A percentile compares a stretch with the other conserved stretches of the same genome.
Evolutionary conservation across 2,113 vertebrate species (phyloP).

Genomic region (Lanius collurio): DNA sequence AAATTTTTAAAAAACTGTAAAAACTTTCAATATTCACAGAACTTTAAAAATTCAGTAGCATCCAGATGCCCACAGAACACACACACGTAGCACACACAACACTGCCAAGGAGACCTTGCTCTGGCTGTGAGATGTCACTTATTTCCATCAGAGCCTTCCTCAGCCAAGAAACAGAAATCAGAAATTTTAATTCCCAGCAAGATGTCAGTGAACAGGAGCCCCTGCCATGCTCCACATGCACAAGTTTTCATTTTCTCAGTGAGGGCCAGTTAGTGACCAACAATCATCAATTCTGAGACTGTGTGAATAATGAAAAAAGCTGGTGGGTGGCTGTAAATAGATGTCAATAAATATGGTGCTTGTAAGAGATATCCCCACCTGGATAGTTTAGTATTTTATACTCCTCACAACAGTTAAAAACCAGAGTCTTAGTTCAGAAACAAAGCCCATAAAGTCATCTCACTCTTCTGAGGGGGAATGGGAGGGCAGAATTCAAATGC

Average conservation of each 20-base stretch:
- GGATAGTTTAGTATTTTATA: background rate
- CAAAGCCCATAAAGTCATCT: background rate
- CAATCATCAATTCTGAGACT: background rate
- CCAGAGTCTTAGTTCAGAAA: background rate
- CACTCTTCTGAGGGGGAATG: background rate
- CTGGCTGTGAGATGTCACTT: background rate
- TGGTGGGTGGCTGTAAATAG: background rate
- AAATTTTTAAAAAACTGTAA: accelerated
- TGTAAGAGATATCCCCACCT: background rate
- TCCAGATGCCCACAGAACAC: background rate
- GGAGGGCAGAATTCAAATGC: background rate
- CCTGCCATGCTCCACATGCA: background rate
- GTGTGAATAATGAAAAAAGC: background rate
- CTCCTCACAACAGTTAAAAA: background rate
- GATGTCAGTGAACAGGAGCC: background rate
- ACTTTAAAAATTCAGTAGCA: background rate
- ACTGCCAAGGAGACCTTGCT: background rate
- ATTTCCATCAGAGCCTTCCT: background rate
- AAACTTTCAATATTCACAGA: background rate
- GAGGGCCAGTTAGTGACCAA: background rate
- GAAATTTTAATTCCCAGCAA: background rate
- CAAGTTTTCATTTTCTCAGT: background rate
- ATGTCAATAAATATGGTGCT: background rate
- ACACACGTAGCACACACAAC: background rate
- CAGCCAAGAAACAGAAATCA: background rate